Conservation (phyloP, 2,797 vertebrate species). For the Rhynchonycteris naso region DNA sequence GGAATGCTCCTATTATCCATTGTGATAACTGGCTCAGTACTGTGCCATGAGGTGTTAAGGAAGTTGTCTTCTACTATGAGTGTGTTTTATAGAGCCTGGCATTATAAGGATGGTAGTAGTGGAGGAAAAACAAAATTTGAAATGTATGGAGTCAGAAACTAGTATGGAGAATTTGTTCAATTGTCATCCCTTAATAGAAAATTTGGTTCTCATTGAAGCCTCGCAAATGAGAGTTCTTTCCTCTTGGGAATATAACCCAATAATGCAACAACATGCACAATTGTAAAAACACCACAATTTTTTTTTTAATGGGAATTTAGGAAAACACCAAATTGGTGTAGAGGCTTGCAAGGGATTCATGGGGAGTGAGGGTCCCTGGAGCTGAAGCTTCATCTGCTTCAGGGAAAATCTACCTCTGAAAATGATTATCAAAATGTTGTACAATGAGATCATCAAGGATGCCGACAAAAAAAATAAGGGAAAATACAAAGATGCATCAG, state of each 20-base stretch:
- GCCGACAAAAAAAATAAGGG: background rate
- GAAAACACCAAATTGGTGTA: background rate
- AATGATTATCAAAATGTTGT: background rate
- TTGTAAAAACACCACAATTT: background rate
- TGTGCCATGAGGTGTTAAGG: background rate
- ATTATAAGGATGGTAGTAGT: background rate
- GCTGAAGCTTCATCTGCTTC: background rate
- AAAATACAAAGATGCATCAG: background rate
- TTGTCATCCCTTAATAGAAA: background rate
- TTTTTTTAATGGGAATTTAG: background rate
- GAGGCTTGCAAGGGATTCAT: background rate
- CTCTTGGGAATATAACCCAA: background rate
- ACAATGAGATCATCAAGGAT: background rate
- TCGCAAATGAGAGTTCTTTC: background rate
- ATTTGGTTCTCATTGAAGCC: background rate
- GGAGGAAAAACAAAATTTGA: background rate
- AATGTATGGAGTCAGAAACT: background rate
- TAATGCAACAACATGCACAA: background rate
- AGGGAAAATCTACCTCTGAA: slow-evolving; percentile 4
- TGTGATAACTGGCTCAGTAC: background rate
- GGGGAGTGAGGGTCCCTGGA: background rate
- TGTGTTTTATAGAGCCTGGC: background rate
- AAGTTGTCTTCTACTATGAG: background rate
- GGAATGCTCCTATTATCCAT: background rate
- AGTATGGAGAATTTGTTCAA: background rate